A percentile compares a stretch with the other conserved stretches of the same genome.
phyloP scores from a whole-genome alignment of 2,888 invertebrate genomes.

The Amphipyra tragopoginis region DNA sequence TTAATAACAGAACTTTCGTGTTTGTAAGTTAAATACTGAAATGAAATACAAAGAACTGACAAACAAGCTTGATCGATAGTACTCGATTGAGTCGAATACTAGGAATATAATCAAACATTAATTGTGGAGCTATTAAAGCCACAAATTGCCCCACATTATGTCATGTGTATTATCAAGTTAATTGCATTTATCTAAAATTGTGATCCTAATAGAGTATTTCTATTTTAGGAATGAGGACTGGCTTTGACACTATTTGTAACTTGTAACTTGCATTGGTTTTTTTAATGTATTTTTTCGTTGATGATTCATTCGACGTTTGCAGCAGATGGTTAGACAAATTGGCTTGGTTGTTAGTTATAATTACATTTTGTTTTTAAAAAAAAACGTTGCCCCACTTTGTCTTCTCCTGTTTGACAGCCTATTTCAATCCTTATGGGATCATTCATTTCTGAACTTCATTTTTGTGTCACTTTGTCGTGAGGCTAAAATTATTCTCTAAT shows the following conservation, averaged over 20 bases:
- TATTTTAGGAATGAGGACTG: constrained; percentile 41
- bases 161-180: constrained; percentile 48
- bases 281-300: background rate
- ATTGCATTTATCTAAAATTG: constrained; percentile 49
- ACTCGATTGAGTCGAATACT: constrained; percentile 47
- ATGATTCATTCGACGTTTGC: no score
- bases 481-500: no score
- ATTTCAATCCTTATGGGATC: no score
- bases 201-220: constrained; percentile 43
- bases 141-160: constrained; percentile 60
- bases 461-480: no score
- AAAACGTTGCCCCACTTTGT: no score
- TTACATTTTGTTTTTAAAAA: no score
- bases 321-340: no score
- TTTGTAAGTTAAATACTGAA: constrained; percentile 32
- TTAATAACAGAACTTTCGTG: no score
- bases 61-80: constrained; percentile 49
- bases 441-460: no score
- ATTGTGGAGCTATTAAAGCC: constrained; percentile 63
- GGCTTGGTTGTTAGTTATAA: no score
- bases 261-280: constrained; percentile 28
- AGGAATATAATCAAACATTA: constrained; percentile 65
- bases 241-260: constrained; percentile 22
- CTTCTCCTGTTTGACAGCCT: no score
- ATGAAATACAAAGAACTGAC: constrained; percentile 35